Percentiles rank a stretch among this genome's conserved stretches.
These are phyloP conservation scores for Uropetala carovei DNA, from an alignment of 2,888 invertebrate species.

Conservation along the genomic window DNA sequence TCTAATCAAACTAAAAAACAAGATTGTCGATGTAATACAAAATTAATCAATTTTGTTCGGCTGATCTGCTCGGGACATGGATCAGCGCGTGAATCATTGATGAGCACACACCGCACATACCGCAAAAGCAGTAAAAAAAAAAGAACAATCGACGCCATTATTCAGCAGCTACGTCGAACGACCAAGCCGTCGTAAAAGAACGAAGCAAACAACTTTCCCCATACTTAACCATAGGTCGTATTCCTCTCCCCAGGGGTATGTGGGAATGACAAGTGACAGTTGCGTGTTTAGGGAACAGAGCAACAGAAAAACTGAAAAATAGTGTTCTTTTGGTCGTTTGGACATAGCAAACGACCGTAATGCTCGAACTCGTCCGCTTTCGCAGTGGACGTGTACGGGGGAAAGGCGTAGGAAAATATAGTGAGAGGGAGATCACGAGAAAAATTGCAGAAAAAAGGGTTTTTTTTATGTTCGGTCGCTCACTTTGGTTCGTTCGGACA, in stretches of 20 bases:
- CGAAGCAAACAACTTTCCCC: neutral
- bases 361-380: too few species aligned
- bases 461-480: too few species aligned
- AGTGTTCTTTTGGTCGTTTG: too few species aligned
- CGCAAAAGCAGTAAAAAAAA: slow-evolving; percentile 25
- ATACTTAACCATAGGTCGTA: neutral
- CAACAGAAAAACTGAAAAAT: too few species aligned
- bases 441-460: too few species aligned
- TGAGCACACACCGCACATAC: too few species aligned
- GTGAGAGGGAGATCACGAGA: too few species aligned
- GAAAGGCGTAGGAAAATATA: too few species aligned
- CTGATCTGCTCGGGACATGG: neutral
- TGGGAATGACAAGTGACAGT: neutral
- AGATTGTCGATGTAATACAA: neutral
- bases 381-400: too few species aligned
- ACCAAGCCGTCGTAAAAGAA: neutral
- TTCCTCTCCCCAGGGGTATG: neutral
- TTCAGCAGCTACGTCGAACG: slow-evolving; percentile 21
- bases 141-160: slow-evolving; percentile 8
- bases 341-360: too few species aligned
- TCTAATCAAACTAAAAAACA: neutral
- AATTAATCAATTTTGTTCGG: neutral
- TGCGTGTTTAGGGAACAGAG: neutral
- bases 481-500: too few species aligned
- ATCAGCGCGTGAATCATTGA: neutral